A percentile compares a stretch with the other conserved stretches of the same genome.
Evolutionary conservation across 2,113 vertebrate species (phyloP).

Genomic region (Neotragus pygmaeus): DNA sequence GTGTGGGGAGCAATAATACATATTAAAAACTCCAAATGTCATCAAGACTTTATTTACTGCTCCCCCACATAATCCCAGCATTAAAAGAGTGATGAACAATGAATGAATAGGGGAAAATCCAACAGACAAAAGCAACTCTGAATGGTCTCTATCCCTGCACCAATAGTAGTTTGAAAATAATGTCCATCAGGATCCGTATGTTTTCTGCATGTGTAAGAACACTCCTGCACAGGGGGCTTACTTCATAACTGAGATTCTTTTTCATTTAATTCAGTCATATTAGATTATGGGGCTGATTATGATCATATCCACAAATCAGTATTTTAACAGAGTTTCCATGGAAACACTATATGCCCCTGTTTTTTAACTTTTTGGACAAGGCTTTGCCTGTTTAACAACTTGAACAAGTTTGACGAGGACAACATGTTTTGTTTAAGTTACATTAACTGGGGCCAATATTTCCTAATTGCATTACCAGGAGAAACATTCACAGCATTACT

Average conservation of each 20-base stretch:
- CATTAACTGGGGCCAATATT: conserved; percentile 80
- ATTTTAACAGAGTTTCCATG: conserved; percentile 81
- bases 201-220: conserved; percentile 65
- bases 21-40: conserved; percentile 40
- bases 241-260: conserved; percentile 75
- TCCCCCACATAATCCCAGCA: conserved; percentile 19
- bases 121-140: neutral
- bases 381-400: conserved; percentile 79
- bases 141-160: neutral
- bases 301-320: conserved; percentile 78
- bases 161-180: conserved; percentile 50
- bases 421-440: conserved; percentile 85
- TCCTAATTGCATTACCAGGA: conserved; percentile 86
- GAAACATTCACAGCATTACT: conserved; percentile 74
- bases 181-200: conserved; percentile 37
- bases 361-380: conserved; percentile 79
- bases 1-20: conserved; percentile 8
- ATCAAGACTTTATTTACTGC: conserved; percentile 43
- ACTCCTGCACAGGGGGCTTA: conserved; percentile 58
- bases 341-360: conserved; percentile 73
- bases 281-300: conserved; percentile 77
- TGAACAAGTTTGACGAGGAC: conserved; percentile 79
- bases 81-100: conserved; percentile 35
- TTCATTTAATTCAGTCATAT: conserved; percentile 80
- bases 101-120: neutral